Conservation (phyloP, 2,888 invertebrate species). For the Chrysodeixis includens region DNA sequence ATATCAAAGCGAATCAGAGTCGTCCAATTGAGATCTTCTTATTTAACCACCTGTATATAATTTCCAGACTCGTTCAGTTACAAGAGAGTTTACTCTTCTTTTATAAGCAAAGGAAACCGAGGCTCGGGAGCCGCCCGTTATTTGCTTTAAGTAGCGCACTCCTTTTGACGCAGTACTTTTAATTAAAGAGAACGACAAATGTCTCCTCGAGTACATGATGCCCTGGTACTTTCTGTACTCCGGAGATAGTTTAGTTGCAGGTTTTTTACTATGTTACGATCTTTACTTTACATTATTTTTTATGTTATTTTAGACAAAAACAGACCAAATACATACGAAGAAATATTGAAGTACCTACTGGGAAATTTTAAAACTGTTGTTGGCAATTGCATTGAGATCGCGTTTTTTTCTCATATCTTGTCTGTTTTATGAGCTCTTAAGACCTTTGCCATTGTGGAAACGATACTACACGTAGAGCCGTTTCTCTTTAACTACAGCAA, state of each 20-base stretch:
- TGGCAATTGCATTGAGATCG: no score
- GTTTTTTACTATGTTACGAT: not conserved
- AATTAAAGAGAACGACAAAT: conserved; percentile 1
- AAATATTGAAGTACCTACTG: no score
- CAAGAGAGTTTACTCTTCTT: conserved; percentile 40
- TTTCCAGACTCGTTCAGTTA: conserved; percentile 28
- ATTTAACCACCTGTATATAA: conserved; percentile 22
- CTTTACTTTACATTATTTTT: no score
- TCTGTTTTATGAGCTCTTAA: no score
- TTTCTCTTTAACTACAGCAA: no score
- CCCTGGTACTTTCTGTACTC: not conserved
- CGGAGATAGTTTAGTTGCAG: not conserved
- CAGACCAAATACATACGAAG: no score
- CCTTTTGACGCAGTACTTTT: conserved; percentile 11
- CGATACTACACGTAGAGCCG: no score
- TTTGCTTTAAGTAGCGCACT: conserved; percentile 17
- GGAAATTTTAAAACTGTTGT: no score
- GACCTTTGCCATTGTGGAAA: no score
- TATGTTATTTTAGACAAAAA: no score
- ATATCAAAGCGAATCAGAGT: conserved; percentile 6
- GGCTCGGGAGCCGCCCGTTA: not conserved
- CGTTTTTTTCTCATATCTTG: no score
- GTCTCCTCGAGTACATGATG: conserved; percentile 1
- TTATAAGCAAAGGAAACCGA: conserved; percentile 21
- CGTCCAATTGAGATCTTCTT: conserved; percentile 27